Conservation (phyloP, 2,888 invertebrate species). For the Silvanus unidentatus region DNA sequence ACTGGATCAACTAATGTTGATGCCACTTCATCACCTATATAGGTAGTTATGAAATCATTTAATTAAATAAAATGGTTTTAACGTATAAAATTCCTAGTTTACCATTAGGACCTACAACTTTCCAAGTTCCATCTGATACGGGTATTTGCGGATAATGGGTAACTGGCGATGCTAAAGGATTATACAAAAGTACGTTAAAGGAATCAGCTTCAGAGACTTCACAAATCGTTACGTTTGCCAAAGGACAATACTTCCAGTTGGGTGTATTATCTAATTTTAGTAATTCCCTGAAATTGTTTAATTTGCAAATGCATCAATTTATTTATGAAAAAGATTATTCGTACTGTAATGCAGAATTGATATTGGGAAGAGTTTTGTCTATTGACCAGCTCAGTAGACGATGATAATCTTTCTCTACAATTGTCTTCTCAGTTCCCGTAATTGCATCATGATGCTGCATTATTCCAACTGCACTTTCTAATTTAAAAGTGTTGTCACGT, state of each 20-base stretch:
- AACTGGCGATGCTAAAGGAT: slow-evolving; percentile 53
- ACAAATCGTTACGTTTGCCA: slow-evolving; percentile 59
- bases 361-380: slow-evolving; percentile 20
- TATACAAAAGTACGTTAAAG: slow-evolving; percentile 57
- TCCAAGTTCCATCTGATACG: slow-evolving; percentile 35
- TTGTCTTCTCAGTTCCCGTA: slow-evolving; percentile 75
- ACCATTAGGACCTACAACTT: slow-evolving; percentile 13
- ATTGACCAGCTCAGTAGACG: slow-evolving; percentile 62
- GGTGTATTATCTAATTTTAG: slow-evolving; percentile 8
- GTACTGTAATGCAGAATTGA: slow-evolving; percentile 1
- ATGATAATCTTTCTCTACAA: slow-evolving; percentile 81
- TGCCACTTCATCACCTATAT: slow-evolving; percentile 13
- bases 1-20: slow-evolving; percentile 17
- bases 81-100: not conserved
- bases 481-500: slow-evolving; percentile 49
- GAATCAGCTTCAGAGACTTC: slow-evolving; percentile 48
- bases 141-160: slow-evolving; percentile 52
- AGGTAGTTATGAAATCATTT: too few species aligned
- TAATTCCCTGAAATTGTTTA: too few species aligned
- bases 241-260: slow-evolving; percentile 49
- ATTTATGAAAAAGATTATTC: too few species aligned
- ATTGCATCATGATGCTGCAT: slow-evolving; percentile 92
- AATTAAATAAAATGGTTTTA: not conserved
- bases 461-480: slow-evolving; percentile 66
- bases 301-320: too few species aligned